phyloP scores from a whole-genome alignment of 1,140 invertebrate genomes.

The Heliconius hewitsoni region DNA sequence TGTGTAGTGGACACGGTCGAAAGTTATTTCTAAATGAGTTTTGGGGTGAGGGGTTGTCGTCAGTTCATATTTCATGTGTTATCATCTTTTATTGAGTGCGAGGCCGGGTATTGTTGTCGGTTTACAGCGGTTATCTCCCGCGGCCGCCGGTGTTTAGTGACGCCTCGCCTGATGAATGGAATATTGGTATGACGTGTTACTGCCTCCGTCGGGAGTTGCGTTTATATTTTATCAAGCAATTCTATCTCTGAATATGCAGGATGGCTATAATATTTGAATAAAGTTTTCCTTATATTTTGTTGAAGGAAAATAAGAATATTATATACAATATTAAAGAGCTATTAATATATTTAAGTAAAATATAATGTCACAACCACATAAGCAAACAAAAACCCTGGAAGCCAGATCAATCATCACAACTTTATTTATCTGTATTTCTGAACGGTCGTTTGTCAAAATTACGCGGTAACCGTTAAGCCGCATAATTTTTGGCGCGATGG shows the following conservation, averaged over 20 bases:
- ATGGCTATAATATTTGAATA: not conserved
- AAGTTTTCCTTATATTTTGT: not conserved
- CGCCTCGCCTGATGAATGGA: slow-evolving; percentile 74
- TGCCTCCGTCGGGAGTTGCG: slow-evolving; percentile 45
- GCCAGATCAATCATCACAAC: slow-evolving; percentile 39
- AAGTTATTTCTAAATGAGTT: slow-evolving; percentile 30
- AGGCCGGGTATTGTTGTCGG: slow-evolving; percentile 78
- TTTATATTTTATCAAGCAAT: slow-evolving; percentile 41
- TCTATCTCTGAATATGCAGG: slow-evolving; percentile 20
- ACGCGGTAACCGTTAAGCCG: slow-evolving; percentile 69
- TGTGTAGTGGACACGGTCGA: slow-evolving; percentile 28
- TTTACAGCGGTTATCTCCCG: slow-evolving; percentile 77
- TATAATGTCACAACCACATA: not conserved
- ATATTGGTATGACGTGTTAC: slow-evolving; percentile 62
- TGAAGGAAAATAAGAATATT: not conserved
- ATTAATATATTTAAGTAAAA: not conserved
- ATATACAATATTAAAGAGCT: not conserved
- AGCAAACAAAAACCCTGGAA: not conserved
- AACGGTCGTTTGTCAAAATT: slow-evolving; percentile 75
- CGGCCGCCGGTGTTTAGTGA: slow-evolving; percentile 73
- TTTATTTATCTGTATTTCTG: slow-evolving; percentile 53
- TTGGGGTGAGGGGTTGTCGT: slow-evolving; percentile 63
- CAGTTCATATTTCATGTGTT: slow-evolving; percentile 81
- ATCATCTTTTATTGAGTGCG: slow-evolving; percentile 82
- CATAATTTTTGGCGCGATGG: slow-evolving; percentile 74